phyloP scores from a whole-genome alignment of 2,888 invertebrate genomes.

The Agrochola lychnidis region DNA sequence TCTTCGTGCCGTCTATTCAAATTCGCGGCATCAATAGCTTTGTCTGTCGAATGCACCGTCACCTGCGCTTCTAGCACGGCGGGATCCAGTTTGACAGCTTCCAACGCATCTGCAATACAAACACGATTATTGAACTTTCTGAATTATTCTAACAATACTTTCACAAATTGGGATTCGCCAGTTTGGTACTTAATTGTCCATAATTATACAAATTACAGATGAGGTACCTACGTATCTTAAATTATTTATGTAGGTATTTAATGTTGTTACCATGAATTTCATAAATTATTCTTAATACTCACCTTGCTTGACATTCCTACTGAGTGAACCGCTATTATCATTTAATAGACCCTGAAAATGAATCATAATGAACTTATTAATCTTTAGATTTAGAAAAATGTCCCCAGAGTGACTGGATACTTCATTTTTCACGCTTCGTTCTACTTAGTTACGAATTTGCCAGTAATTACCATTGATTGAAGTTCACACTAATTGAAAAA shows the following conservation, averaged over 20 bases:
- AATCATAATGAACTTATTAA: neutral
- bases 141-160: neutral
- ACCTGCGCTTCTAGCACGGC: slow-evolving; percentile 84
- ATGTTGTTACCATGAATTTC: slow-evolving; percentile 1
- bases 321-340: slow-evolving; percentile 9
- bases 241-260: neutral
- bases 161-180: neutral
- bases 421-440: too few relatives aligned
- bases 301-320: slow-evolving; percentile 48
- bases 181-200: too few relatives aligned
- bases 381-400: neutral
- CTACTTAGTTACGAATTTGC: neutral
- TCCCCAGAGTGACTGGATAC: neutral
- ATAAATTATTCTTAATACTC: neutral
- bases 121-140: neutral
- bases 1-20: slow-evolving; percentile 8
- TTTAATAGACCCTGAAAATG: slow-evolving; percentile 43
- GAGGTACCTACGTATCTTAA: neutral
- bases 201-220: too few relatives aligned
- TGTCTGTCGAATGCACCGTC: slow-evolving; percentile 65
- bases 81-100: slow-evolving; percentile 82
- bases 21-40: slow-evolving; percentile 13
- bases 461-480: neutral
- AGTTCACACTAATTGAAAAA: neutral
- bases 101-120: slow-evolving; percentile 75